Conservation (phyloP, 2,888 invertebrate genomes). For the Apomyelois bistriatella region DNA sequence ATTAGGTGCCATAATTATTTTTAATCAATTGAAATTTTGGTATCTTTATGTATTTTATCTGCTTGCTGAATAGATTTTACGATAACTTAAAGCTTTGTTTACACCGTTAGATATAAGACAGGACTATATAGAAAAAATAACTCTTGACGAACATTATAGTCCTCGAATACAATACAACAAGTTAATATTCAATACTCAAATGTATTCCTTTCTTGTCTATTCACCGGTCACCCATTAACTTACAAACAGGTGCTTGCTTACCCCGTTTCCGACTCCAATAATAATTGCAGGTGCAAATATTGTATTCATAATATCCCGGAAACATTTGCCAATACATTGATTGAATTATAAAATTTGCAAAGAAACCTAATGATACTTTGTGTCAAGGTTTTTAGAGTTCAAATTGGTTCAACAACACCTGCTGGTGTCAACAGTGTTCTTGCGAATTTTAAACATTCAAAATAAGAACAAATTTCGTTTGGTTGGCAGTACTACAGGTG, state of each 20-base stretch:
- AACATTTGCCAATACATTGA: conserved; percentile 2
- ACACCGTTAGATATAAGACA: too few species aligned
- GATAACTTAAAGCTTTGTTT: too few species aligned
- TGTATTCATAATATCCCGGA: background rate
- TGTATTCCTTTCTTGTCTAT: background rate
- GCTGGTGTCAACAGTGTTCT: background rate
- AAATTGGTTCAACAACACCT: background rate
- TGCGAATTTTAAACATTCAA: background rate
- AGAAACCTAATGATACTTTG: background rate
- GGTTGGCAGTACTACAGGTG: background rate
- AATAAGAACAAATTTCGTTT: background rate
- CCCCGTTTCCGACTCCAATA: background rate
- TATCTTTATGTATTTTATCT: too few species aligned
- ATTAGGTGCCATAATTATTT: too few species aligned
- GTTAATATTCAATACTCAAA: too few species aligned
- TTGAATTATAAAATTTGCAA: background rate
- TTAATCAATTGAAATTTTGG: too few species aligned
- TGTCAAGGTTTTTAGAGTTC: background rate
- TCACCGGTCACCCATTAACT: conserved; percentile 1
- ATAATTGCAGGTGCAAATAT: conserved; percentile 6
- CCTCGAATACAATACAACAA: too few species aligned
- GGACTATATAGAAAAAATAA: too few species aligned
- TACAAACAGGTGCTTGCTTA: conserved; percentile 6
- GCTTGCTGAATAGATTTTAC: too few species aligned
- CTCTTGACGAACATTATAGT: too few species aligned